Evolutionary conservation across 2,113 vertebrate species (phyloP), one percentile per base, ranked within the genome.

Genomic region (Pseudolaguvia tuberculata): DNA sequence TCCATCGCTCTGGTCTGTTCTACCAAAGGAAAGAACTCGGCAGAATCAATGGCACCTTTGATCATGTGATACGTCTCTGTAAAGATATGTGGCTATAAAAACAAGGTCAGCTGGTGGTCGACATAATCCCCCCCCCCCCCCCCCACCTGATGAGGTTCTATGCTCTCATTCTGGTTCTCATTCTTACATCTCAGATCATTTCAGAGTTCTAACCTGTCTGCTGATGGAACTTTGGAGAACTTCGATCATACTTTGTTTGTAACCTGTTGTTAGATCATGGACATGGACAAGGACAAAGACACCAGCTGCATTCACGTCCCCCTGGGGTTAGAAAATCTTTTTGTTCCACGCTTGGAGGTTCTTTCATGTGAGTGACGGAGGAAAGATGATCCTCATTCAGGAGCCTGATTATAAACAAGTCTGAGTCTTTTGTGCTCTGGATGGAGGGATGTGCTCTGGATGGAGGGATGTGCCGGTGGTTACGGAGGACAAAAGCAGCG

Each of bases 391-490:
- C 61, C 71, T 56, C 45, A 66, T 55, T 78, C 18, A 62, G 14
- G 18, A 42, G 61, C 31, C 55, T 73, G 57, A 29, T 52, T 72
- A 20, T n/a, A 79, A 69, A 78, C 52, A 77, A 57, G 21, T 65
- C 13, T 4, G 42, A 27, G 15, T 75, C 62, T 52, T 57, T 63
- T 77, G 73, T 79, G 63, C 25, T 23, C 42, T 5, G 11, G 23
- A 13, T 11, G 39, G 72, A 58, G 70, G 68, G 80, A n/a, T n/a
- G n/a, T n/a, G n/a, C n/a, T n/a, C n/a, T n/a, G n/a, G n/a, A n/a
- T n/a, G n/a, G n/a, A n/a, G n/a, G n/a, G n/a, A 73, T 63, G 72
- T 29, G 61, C 73, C 59, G 42, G 45, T 70, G 72, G 73, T 23
- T 63, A 52, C 61, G 61, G 17, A 35, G 66, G 27, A 73, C 42